Base-by-base conservation (phyloP, 2,113 vertebrate species). In the Varanus salvator region DNA sequence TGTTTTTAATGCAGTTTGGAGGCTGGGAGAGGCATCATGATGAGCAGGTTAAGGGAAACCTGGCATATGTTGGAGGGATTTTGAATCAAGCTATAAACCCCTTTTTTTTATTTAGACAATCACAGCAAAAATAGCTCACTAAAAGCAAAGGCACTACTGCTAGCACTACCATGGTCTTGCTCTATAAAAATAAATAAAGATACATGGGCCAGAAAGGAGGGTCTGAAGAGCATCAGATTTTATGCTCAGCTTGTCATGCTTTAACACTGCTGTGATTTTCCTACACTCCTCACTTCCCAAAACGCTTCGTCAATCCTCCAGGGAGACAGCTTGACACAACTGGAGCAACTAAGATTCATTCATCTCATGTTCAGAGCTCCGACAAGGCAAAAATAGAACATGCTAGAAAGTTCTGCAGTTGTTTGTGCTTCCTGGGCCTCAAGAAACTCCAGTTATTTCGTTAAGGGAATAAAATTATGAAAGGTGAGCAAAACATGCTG, bases 401-500 rank as follows among this genome's bases (percentile, higher is more conserved):
- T 97, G 95, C 97, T 98, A 93, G 98, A 98, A 97, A 94, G 89
- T 96, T 95, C 92, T 84, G 93, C 85, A 31, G 19, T 34, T 50
- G 0, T 74, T 64, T 64, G 60, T 21, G 60, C 21, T 89, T 91
- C 86, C 90, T 48, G n/a, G 89, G 4, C 11, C 38, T 8, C 69
- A 29, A 90, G 86, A 66, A 27, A 11, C 0, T 23, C 84, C 83
- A 90, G 87, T 52, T 86, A 27, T n/a, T 52, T 60, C 57, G 68
- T 66, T 29, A 90, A 90, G 86, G 8, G 6, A 50, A 69, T 50
- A 0, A 0, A 21, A 0, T 0, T 0, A 1, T 34, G 6, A 5
- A 4, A 9, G 3, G 2, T 1, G 68, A 64, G n/a, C 76, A 75
- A 86, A 29, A 90, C 48, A 57, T 87, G 88, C 27, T 83, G 76